Percentiles rank a stretch among this genome's conserved stretches.
These are phyloP conservation scores for Myotis lucifugus DNA, from an alignment of 2,113 vertebrate species.

Conservation along the genomic window DNA sequence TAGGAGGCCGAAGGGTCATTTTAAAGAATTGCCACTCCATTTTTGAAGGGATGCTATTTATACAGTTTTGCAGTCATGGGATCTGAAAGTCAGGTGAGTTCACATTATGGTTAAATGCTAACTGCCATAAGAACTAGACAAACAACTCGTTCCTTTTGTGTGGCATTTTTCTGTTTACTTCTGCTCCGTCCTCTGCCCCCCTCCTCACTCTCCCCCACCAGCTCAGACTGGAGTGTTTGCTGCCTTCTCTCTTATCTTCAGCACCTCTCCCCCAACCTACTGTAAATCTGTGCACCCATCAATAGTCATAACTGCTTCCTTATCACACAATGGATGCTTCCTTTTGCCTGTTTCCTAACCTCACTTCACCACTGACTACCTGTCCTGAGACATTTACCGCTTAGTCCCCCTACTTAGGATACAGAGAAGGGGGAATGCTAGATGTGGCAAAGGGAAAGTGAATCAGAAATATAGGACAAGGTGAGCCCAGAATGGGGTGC, in stretches of 20 bases:
- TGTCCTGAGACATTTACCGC: background rate
- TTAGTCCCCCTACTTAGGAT: background rate
- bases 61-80: background rate
- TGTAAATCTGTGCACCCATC: background rate
- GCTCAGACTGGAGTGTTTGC: background rate
- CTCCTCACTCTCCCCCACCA: fast-evolving
- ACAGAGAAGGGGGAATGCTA: background rate
- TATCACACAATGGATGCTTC: background rate
- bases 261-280: fast-evolving
- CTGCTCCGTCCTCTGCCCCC: fast-evolving
- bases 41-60: background rate
- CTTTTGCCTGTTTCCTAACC: background rate
- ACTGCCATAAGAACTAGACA: background rate
- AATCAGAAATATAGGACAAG: background rate
- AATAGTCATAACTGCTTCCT: background rate
- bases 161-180: background rate
- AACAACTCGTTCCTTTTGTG: background rate
- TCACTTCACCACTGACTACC: background rate
- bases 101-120: background rate
- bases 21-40: background rate
- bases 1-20: background rate
- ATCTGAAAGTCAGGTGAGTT: background rate
- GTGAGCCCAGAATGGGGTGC: background rate
- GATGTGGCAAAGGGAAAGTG: background rate
- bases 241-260: background rate